Evolutionary conservation across 2,888 invertebrate species (phyloP).

Genomic region (Catocala fraxini): DNA sequence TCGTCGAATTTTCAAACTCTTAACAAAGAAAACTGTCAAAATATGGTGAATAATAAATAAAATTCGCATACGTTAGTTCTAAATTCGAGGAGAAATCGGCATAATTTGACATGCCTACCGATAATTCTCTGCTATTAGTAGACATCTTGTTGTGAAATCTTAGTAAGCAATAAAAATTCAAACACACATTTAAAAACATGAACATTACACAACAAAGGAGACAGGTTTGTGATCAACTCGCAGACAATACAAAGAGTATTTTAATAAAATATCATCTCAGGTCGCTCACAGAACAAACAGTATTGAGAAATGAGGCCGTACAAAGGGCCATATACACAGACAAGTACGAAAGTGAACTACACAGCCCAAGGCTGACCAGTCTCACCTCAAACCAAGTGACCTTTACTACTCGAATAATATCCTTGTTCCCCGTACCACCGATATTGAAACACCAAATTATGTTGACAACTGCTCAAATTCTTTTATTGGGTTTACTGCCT

Average conservation of each 20-base stretch:
- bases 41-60: no score
- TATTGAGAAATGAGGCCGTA: slow-evolving; percentile 82
- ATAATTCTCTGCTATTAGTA: no score
- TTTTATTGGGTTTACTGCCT: slow-evolving; percentile 42
- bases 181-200: neutral
- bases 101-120: no score
- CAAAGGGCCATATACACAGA: slow-evolving; percentile 77
- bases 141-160: no score
- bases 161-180: neutral
- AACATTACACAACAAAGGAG: slow-evolving; percentile 3
- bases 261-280: slow-evolving; percentile 34
- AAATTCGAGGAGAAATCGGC: no score
- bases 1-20: no score
- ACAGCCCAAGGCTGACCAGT: slow-evolving; percentile 84
- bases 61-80: no score
- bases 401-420: slow-evolving; percentile 82
- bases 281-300: slow-evolving; percentile 72
- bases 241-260: slow-evolving; percentile 10
- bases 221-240: neutral
- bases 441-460: slow-evolving; percentile 71
- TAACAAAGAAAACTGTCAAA: no score
- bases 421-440: slow-evolving; percentile 76
- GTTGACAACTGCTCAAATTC: slow-evolving; percentile 46
- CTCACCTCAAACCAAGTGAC: slow-evolving; percentile 84
- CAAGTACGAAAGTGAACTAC: slow-evolving; percentile 84